Evolutionary conservation across 2,797 vertebrate species (phyloP), one percentile per base, ranked within the genome.

Genomic region (Naso thynnoides): DNA sequence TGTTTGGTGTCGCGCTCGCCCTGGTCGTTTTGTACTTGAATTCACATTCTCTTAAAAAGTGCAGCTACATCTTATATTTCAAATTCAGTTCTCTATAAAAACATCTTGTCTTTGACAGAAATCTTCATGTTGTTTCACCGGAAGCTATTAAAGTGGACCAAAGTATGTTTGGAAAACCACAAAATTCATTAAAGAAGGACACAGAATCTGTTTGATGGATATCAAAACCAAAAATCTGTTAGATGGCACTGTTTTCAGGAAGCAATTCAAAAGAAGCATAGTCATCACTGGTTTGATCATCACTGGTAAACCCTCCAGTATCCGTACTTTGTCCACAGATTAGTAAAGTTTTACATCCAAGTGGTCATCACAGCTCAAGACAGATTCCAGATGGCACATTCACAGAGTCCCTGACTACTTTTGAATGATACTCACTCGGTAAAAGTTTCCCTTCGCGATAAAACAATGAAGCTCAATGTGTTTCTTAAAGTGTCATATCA

Each of bases 341-440:
- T 50, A 62, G 83, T 79, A 63, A 73, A 73, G 67, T 76, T 78
- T 78, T 83, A 92, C 86, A 90, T 90, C 90, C 86, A 91, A 85
- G 60, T 73, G 68, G 84, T 92, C 77, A 81, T 70, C 82, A 68
- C 72, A 82, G 63, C 81, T 73, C 68, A 53, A 62, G 56, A 76
- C 78, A 83, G 66, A 79, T 61, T 71, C 61, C 70, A 61, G 49
- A 81, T 83, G 85, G 78, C 84, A 88, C 89, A 84, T 87, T 86
- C 84, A 76, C 55, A 81, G 74, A 57, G 64, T 92, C 78, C 70
- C 77, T 85, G 79, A 79, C 79, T 57, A 71, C 76, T 58, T 83
- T 68, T 76, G 48, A 72, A 75, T 72, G 59, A 78, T 26, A 59
- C 73, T 64, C 29, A 62, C 76, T 76, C 24, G 23, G 50, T 61